A percentile compares a stretch with the other conserved stretches of the same genome.
Conservation (phyloP, 2,888 invertebrate genomes). For the Argyra leucocephala region DNA sequence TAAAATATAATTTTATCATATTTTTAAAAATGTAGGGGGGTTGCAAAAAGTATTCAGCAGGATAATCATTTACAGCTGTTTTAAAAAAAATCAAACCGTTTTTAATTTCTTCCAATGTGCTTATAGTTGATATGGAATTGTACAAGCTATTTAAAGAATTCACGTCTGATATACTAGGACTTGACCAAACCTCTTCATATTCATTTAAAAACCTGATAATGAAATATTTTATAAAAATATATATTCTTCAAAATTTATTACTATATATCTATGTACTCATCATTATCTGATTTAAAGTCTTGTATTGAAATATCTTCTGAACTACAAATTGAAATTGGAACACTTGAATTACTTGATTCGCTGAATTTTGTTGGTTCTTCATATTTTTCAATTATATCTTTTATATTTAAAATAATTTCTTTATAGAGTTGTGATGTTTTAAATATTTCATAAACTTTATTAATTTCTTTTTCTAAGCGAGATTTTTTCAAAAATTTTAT, state of each 20-base stretch:
- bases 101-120: conserved; percentile 26
- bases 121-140: conserved; percentile 23
- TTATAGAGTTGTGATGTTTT: conserved; percentile 19
- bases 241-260: neutral
- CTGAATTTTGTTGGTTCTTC: neutral
- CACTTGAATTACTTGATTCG: conserved; percentile 1
- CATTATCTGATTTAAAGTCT: neutral
- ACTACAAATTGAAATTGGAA: neutral
- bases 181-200: conserved; percentile 36
- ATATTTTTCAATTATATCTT: conserved; percentile 22
- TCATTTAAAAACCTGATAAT: conserved; percentile 21
- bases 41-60: conserved; percentile 39
- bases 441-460: conserved; percentile 32
- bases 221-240: neutral
- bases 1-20: conserved; percentile 29
- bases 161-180: conserved; percentile 31
- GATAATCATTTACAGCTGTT: conserved; percentile 37
- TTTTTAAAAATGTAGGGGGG: conserved; percentile 35
- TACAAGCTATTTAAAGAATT: conserved; percentile 31
- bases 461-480: conserved; percentile 32
- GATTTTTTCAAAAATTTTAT: conserved; percentile 29
- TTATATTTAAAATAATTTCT: conserved; percentile 28
- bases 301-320: neutral
- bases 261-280: conserved; percentile 12
- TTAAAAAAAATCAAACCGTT: conserved; percentile 32